These are phyloP conservation scores for Poeciliopsis paucimaculata DNA, from an alignment of 2,797 vertebrate genomes.

Conservation along the genomic window DNA sequence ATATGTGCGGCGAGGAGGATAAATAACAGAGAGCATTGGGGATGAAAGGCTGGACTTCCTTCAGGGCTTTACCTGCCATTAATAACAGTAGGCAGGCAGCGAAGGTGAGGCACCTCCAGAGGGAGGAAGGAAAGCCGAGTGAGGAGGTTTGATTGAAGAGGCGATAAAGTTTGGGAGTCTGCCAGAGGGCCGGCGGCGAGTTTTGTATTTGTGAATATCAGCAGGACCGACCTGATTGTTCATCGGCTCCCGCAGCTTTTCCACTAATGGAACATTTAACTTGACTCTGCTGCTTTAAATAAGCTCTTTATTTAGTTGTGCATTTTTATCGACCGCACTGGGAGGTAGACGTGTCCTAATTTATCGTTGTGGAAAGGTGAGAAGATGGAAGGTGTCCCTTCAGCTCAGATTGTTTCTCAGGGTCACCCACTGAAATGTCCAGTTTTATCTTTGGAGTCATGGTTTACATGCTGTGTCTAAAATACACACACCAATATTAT, in stretches of 20 bases:
- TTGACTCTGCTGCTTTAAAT: background rate
- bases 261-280: background rate
- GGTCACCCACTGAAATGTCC: background rate
- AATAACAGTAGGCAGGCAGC: conserved; percentile 16
- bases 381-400: background rate
- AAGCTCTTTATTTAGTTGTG: background rate
- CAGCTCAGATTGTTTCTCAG: background rate
- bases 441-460: background rate
- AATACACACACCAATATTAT: background rate
- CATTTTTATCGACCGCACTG: background rate
- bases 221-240: conserved; percentile 22
- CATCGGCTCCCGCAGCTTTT: conserved; percentile 9
- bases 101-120: conserved; percentile 17
- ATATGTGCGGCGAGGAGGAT: conserved; percentile 4
- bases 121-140: conserved; percentile 43
- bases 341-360: background rate
- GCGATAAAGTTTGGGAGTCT: conserved; percentile 45
- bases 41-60: conserved; percentile 35
- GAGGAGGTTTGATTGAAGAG: conserved; percentile 26
- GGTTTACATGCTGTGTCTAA: background rate
- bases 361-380: background rate
- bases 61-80: conserved; percentile 40
- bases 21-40: conserved; percentile 24
- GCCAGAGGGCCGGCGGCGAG: conserved; percentile 46
- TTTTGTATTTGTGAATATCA: conserved; percentile 32